phyloP scores from a whole-genome alignment of 2,113 vertebrate genomes.

The Pseudorectes ferrugineus region DNA sequence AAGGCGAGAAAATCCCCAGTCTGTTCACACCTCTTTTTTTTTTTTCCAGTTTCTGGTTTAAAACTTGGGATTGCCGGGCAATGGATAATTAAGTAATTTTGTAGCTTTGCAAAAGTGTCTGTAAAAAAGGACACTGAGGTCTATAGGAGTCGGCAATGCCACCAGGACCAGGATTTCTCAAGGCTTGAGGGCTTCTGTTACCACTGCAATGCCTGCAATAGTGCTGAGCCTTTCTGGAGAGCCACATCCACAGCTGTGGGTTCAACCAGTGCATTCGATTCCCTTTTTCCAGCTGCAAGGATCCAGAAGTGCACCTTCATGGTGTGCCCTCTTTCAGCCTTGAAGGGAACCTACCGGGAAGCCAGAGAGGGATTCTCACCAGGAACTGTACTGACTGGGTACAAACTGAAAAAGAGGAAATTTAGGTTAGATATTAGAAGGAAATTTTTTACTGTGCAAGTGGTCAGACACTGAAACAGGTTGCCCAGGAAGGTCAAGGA shows the following conservation, averaged over 20 bases:
- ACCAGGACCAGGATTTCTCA: neutral
- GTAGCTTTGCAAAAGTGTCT: neutral
- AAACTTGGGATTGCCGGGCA: neutral
- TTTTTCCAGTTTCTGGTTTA: neutral
- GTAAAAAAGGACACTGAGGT: neutral
- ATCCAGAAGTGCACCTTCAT: neutral
- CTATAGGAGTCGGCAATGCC: accelerated
- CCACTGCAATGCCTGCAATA: neutral
- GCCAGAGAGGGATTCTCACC: neutral
- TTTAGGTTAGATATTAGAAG: neutral
- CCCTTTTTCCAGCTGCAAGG: neutral
- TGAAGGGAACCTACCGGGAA: neutral
- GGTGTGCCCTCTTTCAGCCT: neutral
- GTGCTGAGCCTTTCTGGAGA: neutral
- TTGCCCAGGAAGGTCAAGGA: neutral
- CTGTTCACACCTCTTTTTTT: neutral
- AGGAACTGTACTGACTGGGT: neutral
- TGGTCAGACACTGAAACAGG: neutral
- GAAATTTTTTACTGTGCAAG: too few species aligned
- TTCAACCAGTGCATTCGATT: neutral
- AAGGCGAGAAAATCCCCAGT: neutral
- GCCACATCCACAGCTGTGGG: neutral
- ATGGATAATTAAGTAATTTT: neutral
- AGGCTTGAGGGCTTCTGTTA: neutral
- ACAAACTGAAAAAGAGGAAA: neutral